Base-by-base conservation (phyloP, 2,113 vertebrate species). In the Heteronetta atricapilla region DNA sequence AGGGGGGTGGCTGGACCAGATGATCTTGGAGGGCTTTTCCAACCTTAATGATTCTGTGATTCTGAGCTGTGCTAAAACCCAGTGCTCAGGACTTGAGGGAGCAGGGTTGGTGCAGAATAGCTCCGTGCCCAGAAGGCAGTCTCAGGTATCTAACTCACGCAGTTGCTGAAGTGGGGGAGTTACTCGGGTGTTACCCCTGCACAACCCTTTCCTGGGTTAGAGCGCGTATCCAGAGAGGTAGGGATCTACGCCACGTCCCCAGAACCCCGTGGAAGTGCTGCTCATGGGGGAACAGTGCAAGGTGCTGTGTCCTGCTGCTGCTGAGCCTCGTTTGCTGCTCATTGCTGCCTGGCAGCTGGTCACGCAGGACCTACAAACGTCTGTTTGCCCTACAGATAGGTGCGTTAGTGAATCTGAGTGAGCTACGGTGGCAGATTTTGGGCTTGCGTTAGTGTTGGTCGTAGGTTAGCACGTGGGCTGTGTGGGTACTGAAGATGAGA, bases 241-340 rank as follows among this genome's bases (percentile, higher is more conserved):
- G 16, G 29, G 15, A 8, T 56, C 20, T 40, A 62, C 8, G 50
- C 29, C 25, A 5, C 4, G 4, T 68, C 5, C 29, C 42, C 21
- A 6, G 5, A 14, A 36, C 3, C 11, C 33, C n/a, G 11, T 68
- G 62, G 48, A 60, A 60, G 67, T 42, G 48, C 23, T 14, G 21
- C 38, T 62, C 42, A 31, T 84, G 62, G 42, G 42, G 46, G 2
- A 8, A 26, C 28, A 48, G 34, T 26, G 59, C 2, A 5, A 68
- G 18, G 19, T 85, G 55, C 53, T 60, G 8, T 1, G 1, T 4
- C 5, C 21, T 4, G 1, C 56, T 38, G 14, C 29, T 81, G 0
- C 23, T 40, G n/a, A 11, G 1, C 46, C 5, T 8, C 34, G 17
- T 15, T 17, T 40, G 3, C 20, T 56, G 13, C 38, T 10, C n/a